Base-by-base conservation (phyloP, 2,113 vertebrate species). In the Haemorhous mexicanus region DNA sequence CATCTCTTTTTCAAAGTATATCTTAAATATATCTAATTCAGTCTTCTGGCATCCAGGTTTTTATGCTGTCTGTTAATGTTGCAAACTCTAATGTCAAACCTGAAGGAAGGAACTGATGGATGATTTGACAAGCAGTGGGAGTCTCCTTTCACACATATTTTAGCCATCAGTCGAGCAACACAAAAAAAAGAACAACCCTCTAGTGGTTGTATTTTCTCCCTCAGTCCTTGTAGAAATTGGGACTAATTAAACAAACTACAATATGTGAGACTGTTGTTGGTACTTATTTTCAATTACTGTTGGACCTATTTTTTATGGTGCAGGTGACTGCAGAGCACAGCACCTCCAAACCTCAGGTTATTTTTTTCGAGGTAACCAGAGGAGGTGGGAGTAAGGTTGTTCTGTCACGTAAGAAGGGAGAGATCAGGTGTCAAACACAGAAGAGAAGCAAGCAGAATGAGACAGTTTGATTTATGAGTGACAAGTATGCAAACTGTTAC, bases 401-500 rank as follows among this genome's bases (percentile, higher is more conserved):
- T 90, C 37, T 77, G 47, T 68, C 55, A 41, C 0, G 0, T n/a
- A 76, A 43, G 64, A 2, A 70, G 27, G 55, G 90, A 70, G 37
- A 77, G 50, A 94, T 77, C 50, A 55, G 13, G 33, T 55, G 85
- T 87, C 91, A 94, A 94, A 85, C 16, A 55, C 19, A 44, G 47
- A 84, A 85, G 46, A 69, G 50, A 83, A 90, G 27, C 81, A 79
- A 88, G 82, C 7, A 4, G 68, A 86, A 72, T 1, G 30, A 95
- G 91, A 59, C 55, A 46, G 62, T 10, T 22, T 74, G 85, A 96
- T 86, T 88, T 90, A 77, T 52, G 87, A 95, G 69, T 77, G 94
- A 93, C 87, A 93, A 75, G 92, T 94, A 81, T 90, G 82, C 87
- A 93, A 90, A 94, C 90, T 84, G 72, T 78, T 86, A 93, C 17